phyloP scores from a whole-genome alignment of 2,797 vertebrate species.

The Adrianichthys oophorus region DNA sequence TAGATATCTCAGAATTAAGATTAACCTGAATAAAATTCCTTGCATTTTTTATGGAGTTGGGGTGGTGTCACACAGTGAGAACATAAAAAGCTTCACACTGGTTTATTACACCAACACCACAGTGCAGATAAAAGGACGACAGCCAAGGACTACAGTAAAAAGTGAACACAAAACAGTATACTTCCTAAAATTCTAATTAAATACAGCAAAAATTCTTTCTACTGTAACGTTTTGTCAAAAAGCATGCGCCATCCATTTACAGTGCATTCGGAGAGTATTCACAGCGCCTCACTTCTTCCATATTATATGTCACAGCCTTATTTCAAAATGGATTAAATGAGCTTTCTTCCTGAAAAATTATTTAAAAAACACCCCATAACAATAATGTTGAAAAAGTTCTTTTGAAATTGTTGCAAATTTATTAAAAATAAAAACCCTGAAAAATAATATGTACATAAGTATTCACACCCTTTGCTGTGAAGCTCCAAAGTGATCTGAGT shows the following conservation, averaged over 20 bases:
- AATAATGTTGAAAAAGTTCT: too few species aligned
- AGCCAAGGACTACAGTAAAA: conserved; percentile 41
- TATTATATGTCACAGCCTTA: too few species aligned
- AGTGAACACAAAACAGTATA: conserved; percentile 34
- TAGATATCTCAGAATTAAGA: neutral
- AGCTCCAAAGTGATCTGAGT: too few species aligned
- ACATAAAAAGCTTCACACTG: conserved; percentile 48
- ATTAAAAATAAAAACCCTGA: too few species aligned
- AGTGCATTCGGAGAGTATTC: too few species aligned
- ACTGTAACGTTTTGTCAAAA: conserved; percentile 1
- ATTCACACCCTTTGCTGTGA: too few species aligned
- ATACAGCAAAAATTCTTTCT: conserved; percentile 26
- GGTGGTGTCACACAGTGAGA: conserved; percentile 38
- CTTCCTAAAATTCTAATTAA: conserved; percentile 27
- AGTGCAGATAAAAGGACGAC: conserved; percentile 45
- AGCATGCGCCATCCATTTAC: neutral
- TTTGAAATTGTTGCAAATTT: too few species aligned
- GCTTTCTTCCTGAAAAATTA: too few species aligned
- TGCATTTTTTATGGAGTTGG: conserved; percentile 20
- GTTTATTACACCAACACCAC: conserved; percentile 52
- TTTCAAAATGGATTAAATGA: too few species aligned
- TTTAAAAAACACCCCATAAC: too few species aligned
- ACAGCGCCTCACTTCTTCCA: too few species aligned
- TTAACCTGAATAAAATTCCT: conserved; percentile 6
- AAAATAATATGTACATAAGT: too few species aligned